phyloP scores from a whole-genome alignment of 1,140 invertebrate genomes.

The Aphaenogaster ashmeadi region DNA sequence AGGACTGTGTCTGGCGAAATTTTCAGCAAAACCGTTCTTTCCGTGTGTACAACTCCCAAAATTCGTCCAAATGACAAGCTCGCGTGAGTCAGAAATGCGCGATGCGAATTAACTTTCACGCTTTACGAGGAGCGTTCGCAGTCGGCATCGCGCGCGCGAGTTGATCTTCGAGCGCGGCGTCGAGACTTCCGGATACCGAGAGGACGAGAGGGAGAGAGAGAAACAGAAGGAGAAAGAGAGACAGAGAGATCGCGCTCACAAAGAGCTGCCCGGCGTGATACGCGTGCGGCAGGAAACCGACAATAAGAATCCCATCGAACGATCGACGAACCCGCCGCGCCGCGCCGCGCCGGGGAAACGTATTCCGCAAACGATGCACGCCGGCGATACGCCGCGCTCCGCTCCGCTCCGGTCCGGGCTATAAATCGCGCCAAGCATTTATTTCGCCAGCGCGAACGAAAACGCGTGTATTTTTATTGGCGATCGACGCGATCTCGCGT shows the following conservation, averaged over 20 bases:
- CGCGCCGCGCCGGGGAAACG: constrained; percentile 51
- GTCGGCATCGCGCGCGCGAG: constrained; percentile 49
- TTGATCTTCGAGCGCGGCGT: constrained; percentile 63
- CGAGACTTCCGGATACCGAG: constrained; percentile 78
- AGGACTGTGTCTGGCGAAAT: too few species aligned
- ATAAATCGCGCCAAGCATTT: constrained; percentile 49
- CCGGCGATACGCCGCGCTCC: constrained; percentile 61
- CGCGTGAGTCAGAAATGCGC: not conserved
- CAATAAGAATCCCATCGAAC: constrained; percentile 78
- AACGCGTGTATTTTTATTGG: constrained; percentile 34
- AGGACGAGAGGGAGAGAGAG: constrained; percentile 21
- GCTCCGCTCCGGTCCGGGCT: constrained; percentile 39
- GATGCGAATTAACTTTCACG: constrained; percentile 10
- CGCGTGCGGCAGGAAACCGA: constrained; percentile 74
- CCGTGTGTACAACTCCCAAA: not conserved
- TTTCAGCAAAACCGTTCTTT: too few species aligned
- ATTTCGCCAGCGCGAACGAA: constrained; percentile 45
- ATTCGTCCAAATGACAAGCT: not conserved
- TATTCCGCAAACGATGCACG: constrained; percentile 72
- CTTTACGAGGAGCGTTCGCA: not conserved
- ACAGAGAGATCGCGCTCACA: constrained; percentile 22
- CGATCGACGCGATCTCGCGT: not conserved
- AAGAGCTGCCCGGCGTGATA: constrained; percentile 72
- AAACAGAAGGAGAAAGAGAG: constrained; percentile 2
- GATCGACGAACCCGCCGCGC: constrained; percentile 74